Base-by-base conservation (phyloP, 2,888 invertebrate genomes). In the Heteropelma amictum region DNA sequence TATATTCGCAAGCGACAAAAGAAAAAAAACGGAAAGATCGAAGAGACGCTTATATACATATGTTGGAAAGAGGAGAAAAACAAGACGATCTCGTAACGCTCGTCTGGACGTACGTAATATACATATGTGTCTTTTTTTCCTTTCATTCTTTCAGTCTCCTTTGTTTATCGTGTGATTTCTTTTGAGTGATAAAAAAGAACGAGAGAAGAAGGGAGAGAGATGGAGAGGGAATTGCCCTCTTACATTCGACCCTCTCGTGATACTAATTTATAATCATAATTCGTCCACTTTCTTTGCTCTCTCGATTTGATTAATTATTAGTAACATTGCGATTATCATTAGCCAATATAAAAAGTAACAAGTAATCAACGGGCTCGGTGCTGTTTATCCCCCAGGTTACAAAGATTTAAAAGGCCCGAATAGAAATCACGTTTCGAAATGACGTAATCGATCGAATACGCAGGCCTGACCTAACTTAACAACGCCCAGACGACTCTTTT, bases 381-480 rank as follows among this genome's bases (percentile, higher is more conserved):
- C 30, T 51, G 19, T 53, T 69, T 54, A 14, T 42, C 40, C n/a
- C 26, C 19, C 17, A 0, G 3, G n/a, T n/a, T n/a, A n/a, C n/a
- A n/a, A n/a, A n/a, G n/a, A n/a, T n/a, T n/a, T n/a, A n/a, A n/a
- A n/a, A n/a, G n/a, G n/a, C n/a, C n/a, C n/a, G n/a, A n/a, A n/a
- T n/a, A n/a, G n/a, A n/a, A n/a, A n/a, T 58, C 56, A 45, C 45
- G 30, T 19, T 35, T 53, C 33, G 26, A 42, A 33, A 33, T 83
- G 79, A 84, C 77, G 82, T 80, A 82, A 84, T 60, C 68, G 26
- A 79, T 80, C 83, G 81, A 82, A 83, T 82, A 81, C 73, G 83
- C 80, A 81, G 80, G 70, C 79, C 80, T 83, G 82, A 84, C 82
- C 82, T 83, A 80, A 78, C 81, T 47, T 77, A 82, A 82, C 79